phyloP scores from a whole-genome alignment of 1,140 invertebrate genomes.

The Drosophila ficusphila region DNA sequence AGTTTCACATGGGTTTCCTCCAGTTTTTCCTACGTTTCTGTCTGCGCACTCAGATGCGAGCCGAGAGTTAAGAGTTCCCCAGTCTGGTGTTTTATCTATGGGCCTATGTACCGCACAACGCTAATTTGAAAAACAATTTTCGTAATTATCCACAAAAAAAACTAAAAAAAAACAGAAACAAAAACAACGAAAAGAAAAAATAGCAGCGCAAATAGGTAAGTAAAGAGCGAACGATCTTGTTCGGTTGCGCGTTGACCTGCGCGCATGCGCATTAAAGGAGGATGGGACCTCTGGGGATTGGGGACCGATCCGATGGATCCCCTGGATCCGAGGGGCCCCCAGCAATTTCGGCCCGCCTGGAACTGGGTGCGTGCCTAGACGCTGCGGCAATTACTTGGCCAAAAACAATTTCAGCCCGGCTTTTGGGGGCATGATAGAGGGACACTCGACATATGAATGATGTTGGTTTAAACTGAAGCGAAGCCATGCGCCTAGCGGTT shows the following conservation, averaged over 20 bases:
- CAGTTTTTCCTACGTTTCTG: conserved; percentile 16
- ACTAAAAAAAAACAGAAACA: conserved; percentile 25
- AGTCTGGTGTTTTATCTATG: conserved; percentile 71
- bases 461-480: conserved; percentile 51
- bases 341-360: conserved; percentile 63
- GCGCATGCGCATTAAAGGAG: conserved; percentile 80
- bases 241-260: conserved; percentile 79
- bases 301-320: conserved; percentile 27
- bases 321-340: conserved; percentile 5
- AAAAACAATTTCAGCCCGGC: conserved; percentile 66
- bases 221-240: conserved; percentile 72
- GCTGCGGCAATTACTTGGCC: conserved; percentile 80
- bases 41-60: conserved; percentile 64
- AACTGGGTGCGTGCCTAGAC: conserved; percentile 75
- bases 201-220: conserved; percentile 32
- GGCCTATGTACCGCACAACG: conserved; percentile 79
- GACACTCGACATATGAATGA: conserved; percentile 79
- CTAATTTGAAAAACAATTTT: conserved; percentile 84
- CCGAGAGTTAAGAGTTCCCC: conserved; percentile 64
- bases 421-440: conserved; percentile 41
- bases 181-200: conserved; percentile 21
- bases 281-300: conserved; percentile 41
- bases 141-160: conserved; percentile 80
- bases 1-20: conserved; percentile 63
- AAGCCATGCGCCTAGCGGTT: conserved; percentile 54